Base-by-base conservation (phyloP, 2,797 vertebrate species). In the Picus viridis region DNA sequence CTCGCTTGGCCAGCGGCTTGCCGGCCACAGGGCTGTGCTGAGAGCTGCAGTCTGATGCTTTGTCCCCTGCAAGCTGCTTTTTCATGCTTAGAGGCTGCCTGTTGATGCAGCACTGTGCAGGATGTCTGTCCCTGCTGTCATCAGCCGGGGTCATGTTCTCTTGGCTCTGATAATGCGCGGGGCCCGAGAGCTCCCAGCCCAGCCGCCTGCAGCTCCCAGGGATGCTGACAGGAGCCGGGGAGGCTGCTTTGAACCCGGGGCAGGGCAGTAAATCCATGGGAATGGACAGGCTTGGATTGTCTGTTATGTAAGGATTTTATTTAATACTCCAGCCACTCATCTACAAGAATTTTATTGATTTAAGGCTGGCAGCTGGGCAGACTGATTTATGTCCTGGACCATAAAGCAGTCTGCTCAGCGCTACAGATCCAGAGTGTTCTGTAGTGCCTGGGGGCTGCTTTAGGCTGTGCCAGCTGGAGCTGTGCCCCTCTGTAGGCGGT, bases 301-400 rank as follows among this genome's bases (percentile, higher is more conserved):
- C 92, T 76, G 43, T 94, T 94, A 75, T 89, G 93, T 91, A 95
- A 92, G 92, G 89, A 43, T 81, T 94, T 94, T 89, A 84, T 94
- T 95, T 95, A 93, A 95, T 96, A 17, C 79, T 93, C 70, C 15
- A 78, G 34, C 81, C 56, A 17, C 75, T 96, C 93, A 87, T 91
- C 87, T 94, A 89, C 89, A 86, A 93, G 88, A 76, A 83, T 88
- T 76, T 94, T 96, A 94, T 79, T 89, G 96, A 95, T 94, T 94
- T 5, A 41, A 64, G 74, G 62, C 89, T 95, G 87, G 73, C 94
- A 94, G 94, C 76, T 89, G 71, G n/a, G 89, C 82, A 76, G 73
- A 4, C 62, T 89, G 90, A 93, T 90, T 93, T 90, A 86, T 75
- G 41, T 54, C 83, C 85, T 64, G 14, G 54, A 62, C 34, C 68